Percentiles rank a stretch among this genome's conserved stretches.
These are phyloP conservation scores for Chionoecetes opilio DNA, from an alignment of 1,140 invertebrate genomes.

Conservation along the genomic window DNA sequence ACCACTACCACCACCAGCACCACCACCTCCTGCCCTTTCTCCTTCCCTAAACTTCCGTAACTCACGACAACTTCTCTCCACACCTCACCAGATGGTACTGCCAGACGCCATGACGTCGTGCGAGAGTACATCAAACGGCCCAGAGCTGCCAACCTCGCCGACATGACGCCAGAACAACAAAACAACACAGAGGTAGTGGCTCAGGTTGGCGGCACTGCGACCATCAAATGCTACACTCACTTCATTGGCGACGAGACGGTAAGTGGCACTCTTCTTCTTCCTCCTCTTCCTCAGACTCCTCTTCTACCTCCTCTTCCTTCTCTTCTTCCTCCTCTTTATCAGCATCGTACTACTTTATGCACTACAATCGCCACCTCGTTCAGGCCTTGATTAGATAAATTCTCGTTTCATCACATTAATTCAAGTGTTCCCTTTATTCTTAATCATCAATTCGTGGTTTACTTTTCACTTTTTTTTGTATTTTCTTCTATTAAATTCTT, in stretches of 20 bases:
- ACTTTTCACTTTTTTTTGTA: not conserved
- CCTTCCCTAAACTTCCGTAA: not conserved
- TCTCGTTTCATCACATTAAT: not conserved
- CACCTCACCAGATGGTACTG: conserved; percentile 12
- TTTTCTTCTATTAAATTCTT: no score
- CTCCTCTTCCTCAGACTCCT: no score
- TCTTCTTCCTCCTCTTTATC: no score
- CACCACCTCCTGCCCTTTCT: not conserved
- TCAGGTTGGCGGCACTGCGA: conserved; percentile 50
- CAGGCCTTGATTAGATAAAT: not conserved
- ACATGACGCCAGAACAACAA: conserved; percentile 25
- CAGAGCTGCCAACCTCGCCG: conserved; percentile 46
- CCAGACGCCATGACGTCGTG: not conserved
- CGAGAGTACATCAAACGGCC: not conserved
- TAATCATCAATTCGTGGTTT: no score
- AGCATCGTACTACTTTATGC: not conserved
- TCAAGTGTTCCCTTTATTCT: not conserved
- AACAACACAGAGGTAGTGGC: conserved; percentile 60
- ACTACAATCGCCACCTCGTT: not conserved
- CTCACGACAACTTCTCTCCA: not conserved
- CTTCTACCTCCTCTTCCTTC: no score
- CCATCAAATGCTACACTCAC: conserved; percentile 56
- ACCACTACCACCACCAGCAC: not conserved
- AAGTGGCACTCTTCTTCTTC: not conserved
- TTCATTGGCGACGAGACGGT: conserved; percentile 50